Conservation (phyloP, 2,113 vertebrate species). For the Tyto alba region DNA sequence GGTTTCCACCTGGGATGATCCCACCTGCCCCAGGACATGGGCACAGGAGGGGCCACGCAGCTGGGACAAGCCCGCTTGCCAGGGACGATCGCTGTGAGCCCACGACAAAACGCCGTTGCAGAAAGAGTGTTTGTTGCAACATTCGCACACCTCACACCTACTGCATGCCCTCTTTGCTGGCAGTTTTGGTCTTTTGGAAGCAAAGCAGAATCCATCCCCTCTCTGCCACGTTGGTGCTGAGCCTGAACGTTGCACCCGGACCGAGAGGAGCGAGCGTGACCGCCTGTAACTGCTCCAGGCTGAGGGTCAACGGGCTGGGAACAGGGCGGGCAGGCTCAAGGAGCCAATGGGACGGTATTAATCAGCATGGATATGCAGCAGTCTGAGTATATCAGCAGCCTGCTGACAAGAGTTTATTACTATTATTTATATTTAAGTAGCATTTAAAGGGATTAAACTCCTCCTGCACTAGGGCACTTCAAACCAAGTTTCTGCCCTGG, state of each 20-base stretch:
- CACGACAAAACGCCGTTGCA: neutral
- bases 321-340: neutral
- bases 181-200: neutral
- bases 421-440: neutral
- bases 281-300: neutral
- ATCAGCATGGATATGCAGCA: neutral
- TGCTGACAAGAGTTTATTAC: neutral
- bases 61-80: neutral
- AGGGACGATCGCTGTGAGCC: rapidly evolving
- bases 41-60: neutral
- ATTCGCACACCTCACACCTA: neutral
- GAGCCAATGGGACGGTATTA: neutral
- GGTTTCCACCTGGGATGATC: neutral
- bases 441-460: neutral
- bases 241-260: rapidly evolving
- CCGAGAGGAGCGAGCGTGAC: rapidly evolving
- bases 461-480: neutral
- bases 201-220: neutral
- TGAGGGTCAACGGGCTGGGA: neutral
- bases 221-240: rapidly evolving
- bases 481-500: neutral
- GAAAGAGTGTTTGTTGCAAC: no score
- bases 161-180: neutral
- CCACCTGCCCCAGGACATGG: rapidly evolving
- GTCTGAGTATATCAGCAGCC: neutral